Base-by-base conservation (phyloP, 2,113 vertebrate genomes). In the Xenopus borealis region DNA sequence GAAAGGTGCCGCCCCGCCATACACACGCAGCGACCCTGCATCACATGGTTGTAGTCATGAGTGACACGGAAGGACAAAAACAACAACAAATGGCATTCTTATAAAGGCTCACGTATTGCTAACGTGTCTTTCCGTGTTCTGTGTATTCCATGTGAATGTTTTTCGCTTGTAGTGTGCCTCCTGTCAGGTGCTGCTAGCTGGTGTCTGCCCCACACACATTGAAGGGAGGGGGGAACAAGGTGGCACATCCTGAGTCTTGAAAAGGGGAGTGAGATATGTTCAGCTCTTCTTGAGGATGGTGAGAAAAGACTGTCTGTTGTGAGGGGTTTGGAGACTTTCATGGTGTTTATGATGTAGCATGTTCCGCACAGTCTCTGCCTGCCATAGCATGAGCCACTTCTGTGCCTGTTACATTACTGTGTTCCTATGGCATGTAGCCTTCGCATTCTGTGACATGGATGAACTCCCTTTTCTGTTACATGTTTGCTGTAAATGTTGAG, bases 11-110 rank as follows among this genome's bases (percentile, higher is more conserved):
- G 92, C 90, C 94, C 91, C 92, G 92, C 90, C 94, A 93, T 90
- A 91, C 93, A 94, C 89, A 94, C 92, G 93, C 93, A 93, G 92
- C 93, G 92, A 91, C 95, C 95, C 95, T 96, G 95, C 91, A 95
- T 96, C 94, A 96, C 93, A 96, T 83, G 94, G 94, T 91, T 92
- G 93, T 86, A 94, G 93, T 93, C 89, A 88, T 86, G 85, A 83
- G 87, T 75, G 53, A 77, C 74, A 77, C 62, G 58, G 23, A 77
- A 77, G 79, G 79, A 62, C 64, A 65, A 80, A 79, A 19, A 73
- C 69, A 30, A 53, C 59, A 76, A 69, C 66, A 77, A 62, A 33
- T 59, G 69, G 53, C 69, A 72, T 77, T 77, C 74, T 77, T 55
- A 40, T 64, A 64, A 75, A 69, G 73, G 57, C 46, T 62, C 57